A percentile compares a stretch with the other conserved stretches of the same genome.
phyloP scores from a whole-genome alignment of 2,113 vertebrate genomes.

The Zeus faber region DNA sequence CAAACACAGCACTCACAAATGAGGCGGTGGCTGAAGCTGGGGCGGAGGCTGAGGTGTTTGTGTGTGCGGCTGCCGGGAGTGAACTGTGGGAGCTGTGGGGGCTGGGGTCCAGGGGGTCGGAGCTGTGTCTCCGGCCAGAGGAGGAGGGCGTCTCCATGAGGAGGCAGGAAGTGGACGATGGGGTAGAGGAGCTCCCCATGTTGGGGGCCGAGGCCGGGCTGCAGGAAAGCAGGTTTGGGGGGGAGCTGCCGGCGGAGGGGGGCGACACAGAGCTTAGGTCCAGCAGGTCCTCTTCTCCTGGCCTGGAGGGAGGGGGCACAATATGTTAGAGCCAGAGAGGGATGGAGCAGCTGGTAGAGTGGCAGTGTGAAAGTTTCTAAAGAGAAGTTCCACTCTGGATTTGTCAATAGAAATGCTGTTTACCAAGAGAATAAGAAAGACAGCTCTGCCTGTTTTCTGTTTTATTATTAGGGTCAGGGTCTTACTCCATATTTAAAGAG shows the following conservation, averaged over 20 bases:
- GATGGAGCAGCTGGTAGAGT: constrained; percentile 5
- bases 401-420: no score
- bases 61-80: constrained; percentile 35
- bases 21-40: constrained; percentile 44
- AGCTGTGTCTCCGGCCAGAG: constrained; percentile 27
- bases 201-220: constrained; percentile 48
- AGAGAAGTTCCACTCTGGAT: no score
- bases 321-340: neutral
- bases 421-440: no score
- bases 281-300: constrained; percentile 81
- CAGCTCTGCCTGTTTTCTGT: no score
- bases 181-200: constrained; percentile 51
- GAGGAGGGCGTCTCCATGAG: constrained; percentile 64
- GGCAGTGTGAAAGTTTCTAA: no score
- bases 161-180: constrained; percentile 53
- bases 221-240: constrained; percentile 60
- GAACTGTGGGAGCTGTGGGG: constrained; percentile 54
- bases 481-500: no score
- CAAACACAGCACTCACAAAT: constrained; percentile 49
- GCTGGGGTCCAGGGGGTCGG: constrained; percentile 58
- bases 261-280: constrained; percentile 76
- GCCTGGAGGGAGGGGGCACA: constrained; percentile 54
- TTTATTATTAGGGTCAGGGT: no score
- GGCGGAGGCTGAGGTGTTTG: constrained; percentile 38
- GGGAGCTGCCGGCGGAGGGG: constrained; percentile 53